Evolutionary conservation across 2,888 invertebrate species (phyloP), one percentile per base, ranked within the genome.

Genomic region (Drosophila engyochracea): DNA sequence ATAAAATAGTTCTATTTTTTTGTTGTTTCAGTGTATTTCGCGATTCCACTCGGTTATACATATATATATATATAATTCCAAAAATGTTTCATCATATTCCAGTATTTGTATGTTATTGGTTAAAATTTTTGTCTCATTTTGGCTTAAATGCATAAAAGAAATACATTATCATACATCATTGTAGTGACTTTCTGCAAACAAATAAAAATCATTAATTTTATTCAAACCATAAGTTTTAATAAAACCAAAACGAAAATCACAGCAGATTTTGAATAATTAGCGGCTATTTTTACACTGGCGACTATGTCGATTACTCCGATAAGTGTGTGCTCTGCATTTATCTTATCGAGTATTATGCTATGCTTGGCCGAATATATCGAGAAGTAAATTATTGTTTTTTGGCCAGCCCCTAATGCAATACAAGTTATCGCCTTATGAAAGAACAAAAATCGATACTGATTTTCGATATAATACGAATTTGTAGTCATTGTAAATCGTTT

Each of bases 401-500:
- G 31, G 30, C 5, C 1, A 30, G 14, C 39, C 39, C 12, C 52
- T 30, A 14, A 19, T 30, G 30, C 39, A 14, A 30, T 22, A 37
- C 2, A 33, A 22, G 16, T 53, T 44, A 58, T 58, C 58, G 41
- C 4, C 10, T 31, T 19, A 22, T 6, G 47, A 16, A 47, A 47
- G 33, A 25, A 4, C 25, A 12, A 41, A 41, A 58, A 58, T 58
- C 58, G 58, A 44, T 58, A 28, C 44, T 58, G 44, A 16, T 16
- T 58, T 22, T 25, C 58, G 58, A 58, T 58, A 58, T 44, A 30
- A 19, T 30, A 31, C 31, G 3, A 58, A 31, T 22, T 58, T 58
- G 16, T 44, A 77, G 78, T 79, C 74, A 79, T 65, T 77, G 77
- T 77, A 81, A 75, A 80, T 80, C 81, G 77, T 81, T 63, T 76